Conservation (phyloP, 1,140 invertebrate genomes). For the Dendrolimus kikuchii region DNA sequence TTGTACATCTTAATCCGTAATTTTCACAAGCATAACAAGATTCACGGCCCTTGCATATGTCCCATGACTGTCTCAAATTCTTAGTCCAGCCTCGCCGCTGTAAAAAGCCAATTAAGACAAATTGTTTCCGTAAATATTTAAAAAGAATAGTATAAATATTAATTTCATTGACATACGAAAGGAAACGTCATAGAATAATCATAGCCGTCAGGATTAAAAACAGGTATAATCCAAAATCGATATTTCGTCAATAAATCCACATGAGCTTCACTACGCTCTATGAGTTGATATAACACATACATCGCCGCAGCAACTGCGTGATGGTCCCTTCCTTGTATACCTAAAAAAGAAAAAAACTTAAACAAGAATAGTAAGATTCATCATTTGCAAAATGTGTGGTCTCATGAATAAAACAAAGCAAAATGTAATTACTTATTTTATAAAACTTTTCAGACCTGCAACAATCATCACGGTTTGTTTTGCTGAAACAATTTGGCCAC, state of each 20-base stretch:
- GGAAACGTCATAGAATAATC: slow-evolving; percentile 74
- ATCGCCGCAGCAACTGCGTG: slow-evolving; percentile 54
- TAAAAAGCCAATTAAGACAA: slow-evolving; percentile 1
- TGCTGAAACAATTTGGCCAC: slow-evolving; percentile 50
- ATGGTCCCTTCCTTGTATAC: slow-evolving; percentile 59
- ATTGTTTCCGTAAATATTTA: neutral
- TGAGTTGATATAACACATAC: slow-evolving; percentile 53
- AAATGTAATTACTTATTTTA: too few relatives aligned
- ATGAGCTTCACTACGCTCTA: slow-evolving; percentile 46
- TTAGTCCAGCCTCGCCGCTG: slow-evolving; percentile 54
- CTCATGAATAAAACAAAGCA: neutral
- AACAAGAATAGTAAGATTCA: slow-evolving; percentile 4
- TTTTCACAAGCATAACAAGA: slow-evolving; percentile 37
- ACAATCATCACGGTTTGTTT: slow-evolving; percentile 59
- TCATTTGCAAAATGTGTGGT: neutral
- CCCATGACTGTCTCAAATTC: slow-evolving; percentile 56
- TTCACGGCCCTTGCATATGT: slow-evolving; percentile 33
- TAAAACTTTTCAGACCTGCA: slow-evolving; percentile 32
- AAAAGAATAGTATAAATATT: neutral
- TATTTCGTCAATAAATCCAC: slow-evolving; percentile 43
- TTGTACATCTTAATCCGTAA: slow-evolving; percentile 41
- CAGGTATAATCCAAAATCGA: slow-evolving; percentile 74
- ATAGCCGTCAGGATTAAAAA: slow-evolving; percentile 84
- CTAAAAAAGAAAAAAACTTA: slow-evolving; percentile 14
- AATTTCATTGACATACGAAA: slow-evolving; percentile 27